phyloP scores from a whole-genome alignment of 1,140 invertebrate genomes.

The Bradysia coprophila region DNA sequence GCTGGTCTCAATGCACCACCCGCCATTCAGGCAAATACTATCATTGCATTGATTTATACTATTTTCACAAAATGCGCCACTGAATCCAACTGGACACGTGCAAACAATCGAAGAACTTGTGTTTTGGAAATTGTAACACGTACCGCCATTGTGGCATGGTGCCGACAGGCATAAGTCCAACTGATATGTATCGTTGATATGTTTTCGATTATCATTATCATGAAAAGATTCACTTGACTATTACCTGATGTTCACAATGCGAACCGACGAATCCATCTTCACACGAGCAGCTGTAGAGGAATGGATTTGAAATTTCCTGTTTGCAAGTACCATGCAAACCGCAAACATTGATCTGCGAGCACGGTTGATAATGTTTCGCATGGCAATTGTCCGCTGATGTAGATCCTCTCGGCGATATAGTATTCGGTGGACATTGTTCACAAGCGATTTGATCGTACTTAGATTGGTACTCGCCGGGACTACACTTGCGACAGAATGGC shows the following conservation, averaged over 20 bases:
- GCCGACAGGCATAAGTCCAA: constrained; percentile 32
- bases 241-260: constrained; percentile 23
- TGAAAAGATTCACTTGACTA: too few species aligned
- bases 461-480: constrained; percentile 37
- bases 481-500: constrained; percentile 36
- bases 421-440: constrained; percentile 30
- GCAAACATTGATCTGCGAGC: constrained; percentile 18
- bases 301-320: constrained; percentile 10
- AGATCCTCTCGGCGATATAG: constrained; percentile 28
- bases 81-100: constrained; percentile 24
- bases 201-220: too few species aligned
- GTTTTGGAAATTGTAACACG: constrained; percentile 18
- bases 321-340: constrained; percentile 23
- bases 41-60: constrained; percentile 28
- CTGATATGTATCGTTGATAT: too few species aligned
- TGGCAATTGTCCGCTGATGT: constrained; percentile 26
- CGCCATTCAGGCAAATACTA: constrained; percentile 26
- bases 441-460: constrained; percentile 34
- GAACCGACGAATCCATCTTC: constrained; percentile 18
- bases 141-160: constrained; percentile 33
- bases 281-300: constrained; percentile 25
- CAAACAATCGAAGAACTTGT: constrained; percentile 10
- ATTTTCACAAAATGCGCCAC: constrained; percentile 23
- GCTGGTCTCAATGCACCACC: constrained; percentile 24
- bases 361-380: constrained; percentile 21